phyloP scores from a whole-genome alignment of 2,113 vertebrate genomes.

The Motacilla tschutschensis region DNA sequence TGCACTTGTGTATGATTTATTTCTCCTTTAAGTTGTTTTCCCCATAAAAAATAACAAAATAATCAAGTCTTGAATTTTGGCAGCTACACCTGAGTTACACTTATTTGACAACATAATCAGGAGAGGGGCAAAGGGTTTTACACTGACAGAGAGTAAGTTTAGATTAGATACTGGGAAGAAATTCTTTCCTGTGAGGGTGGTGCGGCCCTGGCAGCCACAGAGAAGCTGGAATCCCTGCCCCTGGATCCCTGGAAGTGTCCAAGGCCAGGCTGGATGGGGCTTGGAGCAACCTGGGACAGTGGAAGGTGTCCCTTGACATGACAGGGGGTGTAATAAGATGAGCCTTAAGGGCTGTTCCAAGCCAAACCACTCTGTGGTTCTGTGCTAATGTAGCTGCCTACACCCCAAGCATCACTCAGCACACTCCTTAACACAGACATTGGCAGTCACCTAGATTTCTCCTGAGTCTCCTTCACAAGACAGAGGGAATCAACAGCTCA shows the following conservation, averaged over 20 bases:
- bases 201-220: neutral
- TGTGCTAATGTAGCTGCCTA: neutral
- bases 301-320: neutral
- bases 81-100: neutral
- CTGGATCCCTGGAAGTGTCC: neutral
- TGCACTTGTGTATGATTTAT: neutral
- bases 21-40: neutral
- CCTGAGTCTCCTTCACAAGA: neutral
- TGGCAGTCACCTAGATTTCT: neutral
- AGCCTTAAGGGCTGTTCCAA: neutral
- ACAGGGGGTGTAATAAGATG: neutral
- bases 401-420: neutral
- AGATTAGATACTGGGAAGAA: neutral
- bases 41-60: neutral
- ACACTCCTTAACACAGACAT: neutral
- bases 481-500: neutral
- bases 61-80: neutral
- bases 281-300: neutral
- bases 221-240: neutral
- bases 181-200: neutral
- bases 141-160: neutral
- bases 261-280: fast-evolving
- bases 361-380: neutral
- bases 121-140: neutral
- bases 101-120: neutral